These are phyloP conservation scores for Oscheius sp. DNA, from an alignment of 2,888 invertebrate genomes.

Conservation along the genomic window DNA sequence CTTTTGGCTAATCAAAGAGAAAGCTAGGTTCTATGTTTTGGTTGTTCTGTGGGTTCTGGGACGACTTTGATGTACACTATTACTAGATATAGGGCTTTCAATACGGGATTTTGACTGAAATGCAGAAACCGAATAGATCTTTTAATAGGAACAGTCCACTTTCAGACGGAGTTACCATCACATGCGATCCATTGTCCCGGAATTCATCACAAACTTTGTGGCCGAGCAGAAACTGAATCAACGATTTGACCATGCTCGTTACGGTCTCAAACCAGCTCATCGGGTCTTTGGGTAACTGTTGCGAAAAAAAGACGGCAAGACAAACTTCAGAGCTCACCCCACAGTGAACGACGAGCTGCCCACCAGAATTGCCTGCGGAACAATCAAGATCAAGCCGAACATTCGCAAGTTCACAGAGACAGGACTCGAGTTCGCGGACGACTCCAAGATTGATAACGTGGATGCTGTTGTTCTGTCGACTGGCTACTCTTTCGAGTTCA, in stretches of 20 bases:
- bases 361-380: constrained; percentile 74
- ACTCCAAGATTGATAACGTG: constrained; percentile 57
- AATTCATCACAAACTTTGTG: constrained; percentile 45
- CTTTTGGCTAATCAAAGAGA: background rate
- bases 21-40: too few relatives aligned
- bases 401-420: constrained; percentile 64
- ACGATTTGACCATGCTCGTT: constrained; percentile 73
- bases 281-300: constrained; percentile 47
- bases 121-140: too few relatives aligned
- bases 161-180: constrained; percentile 15
- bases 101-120: too few relatives aligned
- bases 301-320: background rate
- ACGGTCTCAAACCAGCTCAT: constrained; percentile 74
- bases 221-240: constrained; percentile 58
- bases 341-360: constrained; percentile 76
- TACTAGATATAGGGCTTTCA: too few relatives aligned
- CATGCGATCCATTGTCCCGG: constrained; percentile 41
- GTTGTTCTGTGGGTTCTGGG: too few relatives aligned
- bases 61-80: too few relatives aligned
- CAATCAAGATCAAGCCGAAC: constrained; percentile 58
- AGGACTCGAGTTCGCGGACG: constrained; percentile 65
- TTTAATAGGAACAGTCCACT: background rate
- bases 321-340: constrained; percentile 54
- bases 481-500: constrained; percentile 75
- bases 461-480: constrained; percentile 74